Conservation (phyloP, 2,113 vertebrate genomes). For the Orthonyx spaldingii region DNA sequence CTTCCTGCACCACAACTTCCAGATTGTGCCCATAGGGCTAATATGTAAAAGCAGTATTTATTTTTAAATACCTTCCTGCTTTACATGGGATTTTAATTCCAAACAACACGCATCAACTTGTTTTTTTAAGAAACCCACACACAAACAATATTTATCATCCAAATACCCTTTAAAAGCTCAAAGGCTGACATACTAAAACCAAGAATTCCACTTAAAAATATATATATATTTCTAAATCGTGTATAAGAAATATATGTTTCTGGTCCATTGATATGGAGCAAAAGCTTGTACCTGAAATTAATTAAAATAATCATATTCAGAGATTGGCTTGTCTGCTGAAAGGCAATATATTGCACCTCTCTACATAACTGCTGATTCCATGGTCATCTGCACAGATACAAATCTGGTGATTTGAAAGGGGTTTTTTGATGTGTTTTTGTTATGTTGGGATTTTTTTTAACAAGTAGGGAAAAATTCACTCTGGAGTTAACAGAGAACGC, state of each 20-base stretch:
- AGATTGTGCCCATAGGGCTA: background rate
- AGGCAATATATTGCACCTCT: background rate
- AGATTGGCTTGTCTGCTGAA: background rate
- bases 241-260: background rate
- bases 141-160: background rate
- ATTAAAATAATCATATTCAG: background rate
- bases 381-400: background rate
- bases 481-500: slow-evolving; percentile 7
- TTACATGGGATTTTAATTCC: background rate
- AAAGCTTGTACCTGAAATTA: slow-evolving; percentile 25
- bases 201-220: background rate
- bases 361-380: background rate
- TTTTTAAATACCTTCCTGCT: slow-evolving; percentile 19
- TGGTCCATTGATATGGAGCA: background rate
- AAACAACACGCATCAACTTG: background rate
- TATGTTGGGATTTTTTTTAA: background rate
- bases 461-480: background rate
- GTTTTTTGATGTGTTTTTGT: background rate
- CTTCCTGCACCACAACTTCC: background rate
- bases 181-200: background rate
- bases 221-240: background rate
- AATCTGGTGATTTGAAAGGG: background rate
- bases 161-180: slow-evolving; percentile 24
- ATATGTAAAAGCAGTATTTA: slow-evolving; percentile 9
- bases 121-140: background rate